A percentile compares a stretch with the other conserved stretches of the same genome.
phyloP scores from a whole-genome alignment of 2,888 invertebrate genomes.

The Nymphalis c-album region DNA sequence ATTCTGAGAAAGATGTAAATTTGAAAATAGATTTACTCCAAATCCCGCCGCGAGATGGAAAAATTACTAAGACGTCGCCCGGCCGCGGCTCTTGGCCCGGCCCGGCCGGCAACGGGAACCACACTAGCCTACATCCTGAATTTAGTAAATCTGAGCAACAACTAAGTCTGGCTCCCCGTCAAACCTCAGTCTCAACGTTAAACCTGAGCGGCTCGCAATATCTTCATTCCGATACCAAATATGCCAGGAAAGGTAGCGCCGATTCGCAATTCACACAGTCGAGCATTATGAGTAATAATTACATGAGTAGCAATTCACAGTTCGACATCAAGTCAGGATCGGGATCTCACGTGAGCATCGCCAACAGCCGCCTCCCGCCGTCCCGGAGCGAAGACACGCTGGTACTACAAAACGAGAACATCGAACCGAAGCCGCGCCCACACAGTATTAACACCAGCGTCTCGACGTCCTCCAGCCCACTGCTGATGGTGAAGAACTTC shows the following conservation, averaged over 20 bases:
- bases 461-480: slow-evolving; percentile 86
- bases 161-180: slow-evolving; percentile 78
- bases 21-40: slow-evolving; percentile 81
- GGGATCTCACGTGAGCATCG: slow-evolving; percentile 68
- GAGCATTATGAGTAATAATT: slow-evolving; percentile 69
- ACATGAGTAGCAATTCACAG: slow-evolving; percentile 69
- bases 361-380: slow-evolving; percentile 83
- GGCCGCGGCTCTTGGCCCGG: slow-evolving; percentile 94
- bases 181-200: slow-evolving; percentile 74
- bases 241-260: slow-evolving; percentile 80
- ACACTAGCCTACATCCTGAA: slow-evolving; percentile 83
- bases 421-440: slow-evolving; percentile 77
- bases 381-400: slow-evolving; percentile 91
- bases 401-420: slow-evolving; percentile 68
- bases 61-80: slow-evolving; percentile 87
- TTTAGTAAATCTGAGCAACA: slow-evolving; percentile 93
- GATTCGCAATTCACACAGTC: slow-evolving; percentile 82
- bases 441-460: slow-evolving; percentile 82
- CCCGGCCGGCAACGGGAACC: slow-evolving; percentile 83
- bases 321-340: slow-evolving; percentile 67
- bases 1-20: slow-evolving; percentile 73
- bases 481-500: slow-evolving; percentile 82
- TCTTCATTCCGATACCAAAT: slow-evolving; percentile 73
- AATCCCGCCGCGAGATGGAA: slow-evolving; percentile 86
- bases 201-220: slow-evolving; percentile 81